Evolutionary conservation across 2,797 vertebrate species (phyloP), one percentile per base, ranked within the genome.

Genomic region (Scleropages formosus): DNA sequence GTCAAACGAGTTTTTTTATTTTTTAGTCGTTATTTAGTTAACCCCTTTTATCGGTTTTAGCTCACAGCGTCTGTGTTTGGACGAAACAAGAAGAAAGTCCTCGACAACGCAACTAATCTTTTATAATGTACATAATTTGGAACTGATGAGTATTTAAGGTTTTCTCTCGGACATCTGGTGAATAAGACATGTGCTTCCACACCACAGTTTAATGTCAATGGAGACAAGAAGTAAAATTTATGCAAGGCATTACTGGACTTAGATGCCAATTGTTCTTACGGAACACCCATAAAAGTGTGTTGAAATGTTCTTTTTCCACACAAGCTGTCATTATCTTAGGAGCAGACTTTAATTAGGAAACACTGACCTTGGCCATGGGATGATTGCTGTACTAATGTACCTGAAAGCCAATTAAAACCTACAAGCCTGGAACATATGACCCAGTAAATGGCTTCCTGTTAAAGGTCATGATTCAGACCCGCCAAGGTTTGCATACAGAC

Each of bases 161-260:
- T 70, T 75, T 75, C 59, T 20, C 53, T 51, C 51, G 26, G 58
- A 70, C 77, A 71, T n/a, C 39, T 51, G 20, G 47, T 26, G 7
- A 56, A 49, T n/a, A 4, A 44, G 3, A 1, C 58, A 4, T 12
- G 22, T 1, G 53, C 56, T 16, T 72, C 27, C 53, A 66, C 74
- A 6, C 15, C 22, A 53, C 62, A 59, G 63, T 62, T 76, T 72
- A 75, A 77, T 70, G 70, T 65, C 64, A 53, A 47, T 70, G 46
- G 51, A 72, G 66, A 75, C 75, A 53, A 77, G 68, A 79, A 78
- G 77, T 46, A 70, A 77, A 78, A 78, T 39, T 53, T 59, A 73
- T 72, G 51, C 78, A 76, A 61, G 78, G 26, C 8, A 58, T 68
- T 72, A 72, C 75, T 53, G 53, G 27, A n/a, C 44, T 74, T 39